Conservation (phyloP, 2,797 vertebrate genomes). For the Atherinosoma microstoma region DNA sequence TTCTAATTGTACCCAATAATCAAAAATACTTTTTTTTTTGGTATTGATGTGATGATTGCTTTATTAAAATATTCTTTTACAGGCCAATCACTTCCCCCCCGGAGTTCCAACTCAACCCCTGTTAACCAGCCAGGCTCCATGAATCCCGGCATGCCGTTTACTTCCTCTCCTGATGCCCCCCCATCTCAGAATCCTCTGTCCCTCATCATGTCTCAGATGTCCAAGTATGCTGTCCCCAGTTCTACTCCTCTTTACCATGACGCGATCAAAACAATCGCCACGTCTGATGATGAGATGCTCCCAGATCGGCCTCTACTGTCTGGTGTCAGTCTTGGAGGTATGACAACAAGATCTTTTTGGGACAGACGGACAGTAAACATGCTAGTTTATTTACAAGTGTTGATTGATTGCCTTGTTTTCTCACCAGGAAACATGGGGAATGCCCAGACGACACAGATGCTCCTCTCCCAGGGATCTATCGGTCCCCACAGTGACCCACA, state of each 20-base stretch:
- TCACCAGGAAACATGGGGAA: constrained; percentile 86
- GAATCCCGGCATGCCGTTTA: constrained; percentile 91
- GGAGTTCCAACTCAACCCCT: constrained; percentile 90
- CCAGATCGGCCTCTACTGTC: constrained; percentile 92
- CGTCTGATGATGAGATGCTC: constrained; percentile 95
- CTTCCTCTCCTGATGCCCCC: constrained; percentile 89
- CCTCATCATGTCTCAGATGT: constrained; percentile 99
- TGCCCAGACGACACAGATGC: constrained; percentile 82
- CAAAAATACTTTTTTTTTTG: not conserved
- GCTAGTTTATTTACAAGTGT: not conserved
- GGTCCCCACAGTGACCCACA: constrained; percentile 86
- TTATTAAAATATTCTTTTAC: constrained; percentile 20
- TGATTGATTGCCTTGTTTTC: constrained; percentile 5
- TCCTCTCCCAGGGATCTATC: constrained; percentile 80
- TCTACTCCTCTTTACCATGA: constrained; percentile 98
- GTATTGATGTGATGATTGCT: not conserved
- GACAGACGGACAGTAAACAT: not conserved
- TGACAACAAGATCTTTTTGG: constrained; percentile 1
- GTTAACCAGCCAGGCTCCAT: constrained; percentile 87
- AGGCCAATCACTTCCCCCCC: constrained; percentile 85
- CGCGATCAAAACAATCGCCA: constrained; percentile 98
- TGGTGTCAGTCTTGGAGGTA: constrained; percentile 91
- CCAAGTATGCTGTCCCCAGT: constrained; percentile 98
- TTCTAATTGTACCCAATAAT: not conserved
- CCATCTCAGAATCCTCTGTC: constrained; percentile 95